Conservation (phyloP, 2,888 invertebrate genomes). For the Sminthurides aquaticus region DNA sequence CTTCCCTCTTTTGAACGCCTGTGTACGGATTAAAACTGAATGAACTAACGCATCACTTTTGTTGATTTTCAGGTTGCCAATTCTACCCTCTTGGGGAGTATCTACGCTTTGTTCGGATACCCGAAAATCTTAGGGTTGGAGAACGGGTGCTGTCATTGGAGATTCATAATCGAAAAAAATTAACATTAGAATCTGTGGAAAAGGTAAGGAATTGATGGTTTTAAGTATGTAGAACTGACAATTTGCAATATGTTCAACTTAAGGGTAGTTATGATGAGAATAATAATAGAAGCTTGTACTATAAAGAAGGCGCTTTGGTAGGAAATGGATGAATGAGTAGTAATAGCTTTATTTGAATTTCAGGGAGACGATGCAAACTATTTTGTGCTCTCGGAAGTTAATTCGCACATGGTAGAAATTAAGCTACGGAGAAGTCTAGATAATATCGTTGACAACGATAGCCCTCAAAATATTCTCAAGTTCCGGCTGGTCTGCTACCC, state of each 20-base stretch:
- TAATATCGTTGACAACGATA: constrained; percentile 69
- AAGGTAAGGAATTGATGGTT: constrained; percentile 50
- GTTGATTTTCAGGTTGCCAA: constrained; percentile 61
- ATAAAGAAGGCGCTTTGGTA: too few species aligned
- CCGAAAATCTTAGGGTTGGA: constrained; percentile 69
- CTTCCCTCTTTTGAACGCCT: too few species aligned
- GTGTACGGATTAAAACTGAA: too few species aligned
- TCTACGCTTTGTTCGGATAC: constrained; percentile 73
- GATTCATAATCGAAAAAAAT: constrained; percentile 72
- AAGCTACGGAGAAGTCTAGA: constrained; percentile 69
- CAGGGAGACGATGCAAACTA: constrained; percentile 63
- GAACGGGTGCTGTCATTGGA: constrained; percentile 69
- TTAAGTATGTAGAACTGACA: too few species aligned
- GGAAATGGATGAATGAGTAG: too few species aligned
- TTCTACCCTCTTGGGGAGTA: constrained; percentile 78
- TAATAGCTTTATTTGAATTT: too few species aligned
- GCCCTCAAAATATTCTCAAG: constrained; percentile 72
- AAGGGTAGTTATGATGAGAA: too few species aligned
- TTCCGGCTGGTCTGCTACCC: constrained; percentile 69
- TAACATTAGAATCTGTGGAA: constrained; percentile 64
- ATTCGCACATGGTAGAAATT: constrained; percentile 68
- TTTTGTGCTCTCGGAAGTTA: constrained; percentile 66
- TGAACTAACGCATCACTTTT: too few species aligned
- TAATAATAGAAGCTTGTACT: too few species aligned
- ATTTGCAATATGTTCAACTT: too few species aligned